Evolutionary conservation across 2,888 invertebrate species (phyloP).

Genomic region (Thecophora atra): DNA sequence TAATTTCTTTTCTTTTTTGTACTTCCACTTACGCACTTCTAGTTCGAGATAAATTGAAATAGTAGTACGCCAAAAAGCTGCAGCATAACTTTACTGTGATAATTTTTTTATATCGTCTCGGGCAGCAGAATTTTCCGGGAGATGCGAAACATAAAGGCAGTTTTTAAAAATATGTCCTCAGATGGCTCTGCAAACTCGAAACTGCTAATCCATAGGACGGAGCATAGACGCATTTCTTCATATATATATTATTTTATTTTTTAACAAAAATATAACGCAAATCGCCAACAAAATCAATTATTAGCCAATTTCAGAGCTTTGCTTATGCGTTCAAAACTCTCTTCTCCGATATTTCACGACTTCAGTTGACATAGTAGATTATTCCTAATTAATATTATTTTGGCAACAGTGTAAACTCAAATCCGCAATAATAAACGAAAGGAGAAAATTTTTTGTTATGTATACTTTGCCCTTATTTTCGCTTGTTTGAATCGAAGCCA

Average conservation of each 20-base stretch:
- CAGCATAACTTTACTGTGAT: slow-evolving; percentile 2
- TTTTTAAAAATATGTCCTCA: neutral
- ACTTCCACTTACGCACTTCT: neutral
- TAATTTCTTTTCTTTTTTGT: neutral
- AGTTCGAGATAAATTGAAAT: neutral
- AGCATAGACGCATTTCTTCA: neutral
- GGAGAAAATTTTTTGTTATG: neutral
- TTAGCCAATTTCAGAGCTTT: neutral
- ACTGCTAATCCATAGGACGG: too few relatives aligned
- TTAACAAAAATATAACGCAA: neutral
- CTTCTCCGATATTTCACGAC: neutral
- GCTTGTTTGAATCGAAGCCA: neutral
- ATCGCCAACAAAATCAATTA: neutral
- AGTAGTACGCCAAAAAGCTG: slow-evolving; percentile 8
- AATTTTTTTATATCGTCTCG: neutral
- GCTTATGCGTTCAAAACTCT: neutral
- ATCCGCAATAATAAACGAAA: neutral
- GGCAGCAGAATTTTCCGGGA: neutral
- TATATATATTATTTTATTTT: neutral
- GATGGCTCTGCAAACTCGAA: neutral
- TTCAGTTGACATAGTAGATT: neutral
- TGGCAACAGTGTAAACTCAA: neutral
- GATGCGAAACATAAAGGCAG: neutral
- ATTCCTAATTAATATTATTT: neutral
- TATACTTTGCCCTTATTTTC: neutral